phyloP scores from a whole-genome alignment of 2,113 vertebrate genomes.

The Myotis brandtii region DNA sequence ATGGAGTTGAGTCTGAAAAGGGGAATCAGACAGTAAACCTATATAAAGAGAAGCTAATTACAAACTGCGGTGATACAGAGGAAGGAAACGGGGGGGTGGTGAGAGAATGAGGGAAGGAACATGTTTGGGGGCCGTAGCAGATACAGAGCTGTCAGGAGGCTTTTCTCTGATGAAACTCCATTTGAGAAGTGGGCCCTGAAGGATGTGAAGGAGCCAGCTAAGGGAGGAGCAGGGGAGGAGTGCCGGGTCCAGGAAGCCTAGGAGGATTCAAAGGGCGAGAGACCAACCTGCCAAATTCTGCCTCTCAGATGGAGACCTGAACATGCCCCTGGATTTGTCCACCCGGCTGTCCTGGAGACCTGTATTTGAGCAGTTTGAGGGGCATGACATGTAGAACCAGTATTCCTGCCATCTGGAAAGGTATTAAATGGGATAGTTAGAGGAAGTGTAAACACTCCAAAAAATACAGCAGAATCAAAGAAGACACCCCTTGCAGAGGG shows the following conservation, averaged over 20 bases:
- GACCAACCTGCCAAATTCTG: not conserved
- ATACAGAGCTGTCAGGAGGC: not conserved
- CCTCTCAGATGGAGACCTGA: not conserved
- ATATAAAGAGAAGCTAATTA: not conserved
- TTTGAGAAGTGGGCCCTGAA: not conserved
- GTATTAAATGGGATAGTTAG: not conserved
- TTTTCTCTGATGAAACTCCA: not conserved
- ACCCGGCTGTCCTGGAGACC: accelerated
- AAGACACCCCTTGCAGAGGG: not conserved
- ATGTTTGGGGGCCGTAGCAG: not conserved
- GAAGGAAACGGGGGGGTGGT: not conserved
- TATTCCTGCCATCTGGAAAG: not conserved
- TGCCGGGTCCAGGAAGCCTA: not conserved
- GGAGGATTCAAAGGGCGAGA: not conserved
- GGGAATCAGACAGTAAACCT: not conserved
- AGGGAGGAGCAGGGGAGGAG: not conserved
- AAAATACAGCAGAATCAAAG: not conserved
- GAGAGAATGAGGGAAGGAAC: not conserved
- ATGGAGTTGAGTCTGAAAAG: not conserved
- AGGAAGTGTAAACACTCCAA: not conserved
- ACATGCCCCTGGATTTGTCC: not conserved
- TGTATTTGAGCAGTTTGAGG: not conserved
- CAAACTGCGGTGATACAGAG: not conserved
- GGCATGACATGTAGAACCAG: accelerated
- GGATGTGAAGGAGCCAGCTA: not conserved